Conservation (phyloP, 2,888 invertebrate species). For the Drosophila pseudotakahashii region DNA sequence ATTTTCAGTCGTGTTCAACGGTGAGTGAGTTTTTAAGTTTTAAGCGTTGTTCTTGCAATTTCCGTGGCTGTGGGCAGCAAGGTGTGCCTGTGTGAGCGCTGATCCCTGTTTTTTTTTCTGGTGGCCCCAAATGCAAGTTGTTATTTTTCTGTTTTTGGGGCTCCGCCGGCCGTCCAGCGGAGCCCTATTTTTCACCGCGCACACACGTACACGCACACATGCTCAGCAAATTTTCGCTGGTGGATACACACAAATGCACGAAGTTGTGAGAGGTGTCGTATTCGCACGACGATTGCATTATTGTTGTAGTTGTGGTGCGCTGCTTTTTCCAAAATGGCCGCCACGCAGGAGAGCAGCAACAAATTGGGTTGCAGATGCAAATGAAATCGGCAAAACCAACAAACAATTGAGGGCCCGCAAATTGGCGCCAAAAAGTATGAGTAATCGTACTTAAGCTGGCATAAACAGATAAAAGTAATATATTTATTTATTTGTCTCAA, state of each 20-base stretch:
- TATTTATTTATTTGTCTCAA: conserved; percentile 12
- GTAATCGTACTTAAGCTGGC: neutral
- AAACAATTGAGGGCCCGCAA: neutral
- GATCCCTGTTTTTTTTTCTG: neutral
- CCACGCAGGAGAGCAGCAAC: conserved; percentile 19
- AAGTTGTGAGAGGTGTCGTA: conserved; percentile 57
- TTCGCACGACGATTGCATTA: conserved; percentile 61
- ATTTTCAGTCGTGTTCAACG: neutral
- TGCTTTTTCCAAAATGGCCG: conserved; percentile 47
- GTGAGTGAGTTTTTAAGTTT: neutral
- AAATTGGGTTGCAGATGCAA: conserved; percentile 18
- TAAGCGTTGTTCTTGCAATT: neutral
- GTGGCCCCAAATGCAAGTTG: neutral
- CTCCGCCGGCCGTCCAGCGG: conserved; percentile 60
- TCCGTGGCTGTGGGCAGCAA: neutral
- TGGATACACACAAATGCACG: conserved; percentile 51
- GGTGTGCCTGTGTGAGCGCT: neutral
- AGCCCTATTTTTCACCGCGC: conserved; percentile 60
- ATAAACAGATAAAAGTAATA: neutral
- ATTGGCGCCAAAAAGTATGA: conserved; percentile 1
- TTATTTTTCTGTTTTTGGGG: conserved; percentile 13
- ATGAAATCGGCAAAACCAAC: neutral
- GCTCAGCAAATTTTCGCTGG: conserved; percentile 38
- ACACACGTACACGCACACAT: conserved; percentile 40
- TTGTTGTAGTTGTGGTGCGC: conserved; percentile 54